These are phyloP conservation scores for Antitype chi DNA, from an alignment of 2,888 invertebrate species.

Conservation along the genomic window DNA sequence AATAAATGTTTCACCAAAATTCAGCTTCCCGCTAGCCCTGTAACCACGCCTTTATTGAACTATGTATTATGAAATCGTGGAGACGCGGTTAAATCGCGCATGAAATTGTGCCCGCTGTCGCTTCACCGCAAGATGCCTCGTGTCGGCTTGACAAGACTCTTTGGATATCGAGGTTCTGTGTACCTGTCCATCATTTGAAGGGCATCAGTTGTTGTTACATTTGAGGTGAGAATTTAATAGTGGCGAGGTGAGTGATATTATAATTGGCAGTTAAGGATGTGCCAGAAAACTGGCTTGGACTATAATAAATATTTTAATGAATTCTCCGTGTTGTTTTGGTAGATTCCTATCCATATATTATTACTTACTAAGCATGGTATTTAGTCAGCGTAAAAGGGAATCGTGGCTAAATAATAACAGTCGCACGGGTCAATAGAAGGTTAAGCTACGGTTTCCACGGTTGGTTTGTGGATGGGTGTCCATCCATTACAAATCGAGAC, in stretches of 20 bases:
- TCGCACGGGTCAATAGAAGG: too few relatives aligned
- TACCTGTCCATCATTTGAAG: constrained; percentile 34
- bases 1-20: not conserved
- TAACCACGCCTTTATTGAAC: constrained; percentile 22
- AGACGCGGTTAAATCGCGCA: constrained; percentile 53
- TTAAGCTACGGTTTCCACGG: too few relatives aligned
- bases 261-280: not conserved
- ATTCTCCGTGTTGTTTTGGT: not conserved
- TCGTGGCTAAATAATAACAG: too few relatives aligned
- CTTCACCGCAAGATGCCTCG: constrained; percentile 31
- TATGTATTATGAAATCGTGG: constrained; percentile 62
- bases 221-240: not conserved
- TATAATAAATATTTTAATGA: not conserved
- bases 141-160: constrained; percentile 13
- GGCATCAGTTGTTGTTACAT: not conserved
- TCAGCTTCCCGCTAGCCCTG: constrained; percentile 30
- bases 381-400: too few relatives aligned
- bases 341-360: not conserved
- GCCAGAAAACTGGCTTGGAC: not conserved
- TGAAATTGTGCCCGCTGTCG: constrained; percentile 59
- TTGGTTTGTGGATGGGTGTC: too few relatives aligned
- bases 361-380: not conserved
- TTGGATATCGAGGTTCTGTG: constrained; percentile 15
- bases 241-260: not conserved
- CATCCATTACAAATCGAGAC: too few relatives aligned